phyloP scores from a whole-genome alignment of 1,140 invertebrate genomes.

The Habropoda laboriosa region DNA sequence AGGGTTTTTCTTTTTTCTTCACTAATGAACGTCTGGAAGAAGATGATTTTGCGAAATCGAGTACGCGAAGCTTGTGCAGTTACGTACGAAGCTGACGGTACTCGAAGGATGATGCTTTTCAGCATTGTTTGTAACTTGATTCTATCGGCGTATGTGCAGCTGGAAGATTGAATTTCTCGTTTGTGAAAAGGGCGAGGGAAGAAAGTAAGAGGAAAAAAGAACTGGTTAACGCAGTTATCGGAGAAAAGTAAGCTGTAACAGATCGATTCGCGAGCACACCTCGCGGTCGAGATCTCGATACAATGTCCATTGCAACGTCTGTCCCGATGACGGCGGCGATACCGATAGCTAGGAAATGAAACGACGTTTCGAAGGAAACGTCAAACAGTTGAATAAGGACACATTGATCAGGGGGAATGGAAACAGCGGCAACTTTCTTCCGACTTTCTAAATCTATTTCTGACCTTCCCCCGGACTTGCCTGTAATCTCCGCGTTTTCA shows the following conservation, averaged over 20 bases:
- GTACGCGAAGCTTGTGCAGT: neutral
- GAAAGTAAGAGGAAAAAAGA: neutral
- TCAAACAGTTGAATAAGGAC: conserved; percentile 62
- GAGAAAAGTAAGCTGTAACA: conserved; percentile 37
- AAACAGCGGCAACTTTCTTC: conserved; percentile 27
- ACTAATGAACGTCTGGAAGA: neutral
- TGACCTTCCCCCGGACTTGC: neutral
- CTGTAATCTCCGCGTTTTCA: neutral
- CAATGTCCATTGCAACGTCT: conserved; percentile 59
- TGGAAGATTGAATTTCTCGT: conserved; percentile 12
- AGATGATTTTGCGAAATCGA: neutral
- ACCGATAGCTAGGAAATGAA: conserved; percentile 64
- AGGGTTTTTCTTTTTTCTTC: no score
- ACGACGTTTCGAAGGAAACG: conserved; percentile 65
- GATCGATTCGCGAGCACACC: conserved; percentile 43
- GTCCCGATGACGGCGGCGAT: conserved; percentile 56
- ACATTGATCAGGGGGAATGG: conserved; percentile 43
- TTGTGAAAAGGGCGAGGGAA: neutral
- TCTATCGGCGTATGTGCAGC: neutral
- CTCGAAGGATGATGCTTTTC: neutral
- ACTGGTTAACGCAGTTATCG: conserved; percentile 31
- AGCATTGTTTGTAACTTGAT: conserved; percentile 14
- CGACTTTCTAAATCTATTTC: conserved; percentile 11
- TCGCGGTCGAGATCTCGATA: conserved; percentile 60
- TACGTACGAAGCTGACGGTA: neutral